phyloP scores from a whole-genome alignment of 2,797 vertebrate species.

The Sylvia borin region DNA sequence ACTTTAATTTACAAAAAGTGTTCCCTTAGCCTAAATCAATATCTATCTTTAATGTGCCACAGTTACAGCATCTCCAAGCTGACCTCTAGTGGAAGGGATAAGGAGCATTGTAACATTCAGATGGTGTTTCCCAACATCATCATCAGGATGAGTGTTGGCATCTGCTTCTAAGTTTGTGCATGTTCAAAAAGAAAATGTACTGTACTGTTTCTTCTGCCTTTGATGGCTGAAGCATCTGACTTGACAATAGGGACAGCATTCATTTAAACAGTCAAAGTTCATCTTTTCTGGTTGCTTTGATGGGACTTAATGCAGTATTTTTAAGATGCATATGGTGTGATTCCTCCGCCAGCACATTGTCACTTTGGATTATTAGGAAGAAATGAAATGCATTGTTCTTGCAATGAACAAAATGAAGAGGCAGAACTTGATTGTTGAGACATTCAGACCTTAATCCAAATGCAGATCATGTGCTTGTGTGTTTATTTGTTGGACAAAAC shows the following conservation, averaged over 20 bases:
- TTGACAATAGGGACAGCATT: not conserved
- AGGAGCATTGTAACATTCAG: not conserved
- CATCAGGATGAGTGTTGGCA: not conserved
- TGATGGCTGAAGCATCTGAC: not conserved
- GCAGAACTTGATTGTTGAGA: conserved; percentile 1
- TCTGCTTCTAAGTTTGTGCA: not conserved
- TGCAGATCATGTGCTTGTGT: not conserved
- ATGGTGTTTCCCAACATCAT: not conserved
- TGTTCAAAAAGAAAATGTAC: not conserved
- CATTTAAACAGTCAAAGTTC: not conserved
- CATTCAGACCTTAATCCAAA: conserved; percentile 41
- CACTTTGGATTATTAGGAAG: conserved; percentile 39
- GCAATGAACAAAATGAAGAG: conserved; percentile 6
- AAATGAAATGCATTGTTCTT: conserved; percentile 36
- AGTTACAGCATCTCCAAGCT: conserved; percentile 19
- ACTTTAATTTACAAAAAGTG: conserved; percentile 35
- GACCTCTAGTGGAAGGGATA: conserved; percentile 19
- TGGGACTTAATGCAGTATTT: conserved; percentile 1
- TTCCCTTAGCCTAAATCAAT: not conserved
- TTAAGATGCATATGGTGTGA: not conserved
- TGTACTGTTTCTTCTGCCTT: not conserved
- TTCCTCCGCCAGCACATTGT: conserved; percentile 24
- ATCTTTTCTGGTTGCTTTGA: not conserved
- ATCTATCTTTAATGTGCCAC: not conserved
- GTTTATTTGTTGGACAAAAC: not conserved